A percentile compares a stretch with the other conserved stretches of the same genome.
phyloP scores from a whole-genome alignment of 2,113 vertebrate species.

The Pomatorhinus ruficollis region DNA sequence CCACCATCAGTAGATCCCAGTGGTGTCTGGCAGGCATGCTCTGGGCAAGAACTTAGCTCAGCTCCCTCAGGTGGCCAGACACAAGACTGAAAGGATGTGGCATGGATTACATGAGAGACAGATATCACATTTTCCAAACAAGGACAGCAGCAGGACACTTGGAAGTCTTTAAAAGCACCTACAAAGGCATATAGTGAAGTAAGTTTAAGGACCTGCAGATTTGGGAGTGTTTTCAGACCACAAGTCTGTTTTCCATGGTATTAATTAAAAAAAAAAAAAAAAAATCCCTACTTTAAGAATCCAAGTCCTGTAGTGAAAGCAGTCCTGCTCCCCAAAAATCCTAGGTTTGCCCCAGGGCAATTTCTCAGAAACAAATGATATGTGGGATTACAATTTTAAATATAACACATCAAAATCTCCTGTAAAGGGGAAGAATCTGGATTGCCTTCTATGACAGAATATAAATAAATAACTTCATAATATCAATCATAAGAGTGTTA shows the following conservation, averaged over 20 bases:
- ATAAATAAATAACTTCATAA: not conserved
- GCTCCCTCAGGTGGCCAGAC: not conserved
- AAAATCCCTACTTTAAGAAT: not conserved
- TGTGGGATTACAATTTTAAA: not conserved
- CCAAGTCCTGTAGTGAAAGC: not conserved
- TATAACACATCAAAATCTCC: not conserved
- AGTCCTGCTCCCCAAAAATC: not conserved
- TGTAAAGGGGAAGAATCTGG: not conserved
- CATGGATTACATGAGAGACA: not conserved
- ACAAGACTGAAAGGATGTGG: not conserved
- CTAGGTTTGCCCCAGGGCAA: not conserved
- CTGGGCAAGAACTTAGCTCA: rapidly evolving
- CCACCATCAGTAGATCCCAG: not conserved
- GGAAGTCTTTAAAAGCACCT: not conserved
- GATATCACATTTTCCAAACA: not conserved
- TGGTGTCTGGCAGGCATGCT: rapidly evolving
- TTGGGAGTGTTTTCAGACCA: not conserved
- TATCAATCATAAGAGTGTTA: not conserved
- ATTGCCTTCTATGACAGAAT: not conserved
- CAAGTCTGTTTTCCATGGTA: not conserved
- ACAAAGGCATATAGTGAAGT: not conserved
- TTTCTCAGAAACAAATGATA: not conserved
- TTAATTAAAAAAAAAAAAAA: not conserved
- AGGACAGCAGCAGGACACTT: not conserved
- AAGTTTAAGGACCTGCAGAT: not conserved